A percentile compares a stretch with the other conserved stretches of the same genome.
These are phyloP conservation scores for Antrozous pallidus DNA, from an alignment of 2,797 vertebrate species.

Conservation along the genomic window DNA sequence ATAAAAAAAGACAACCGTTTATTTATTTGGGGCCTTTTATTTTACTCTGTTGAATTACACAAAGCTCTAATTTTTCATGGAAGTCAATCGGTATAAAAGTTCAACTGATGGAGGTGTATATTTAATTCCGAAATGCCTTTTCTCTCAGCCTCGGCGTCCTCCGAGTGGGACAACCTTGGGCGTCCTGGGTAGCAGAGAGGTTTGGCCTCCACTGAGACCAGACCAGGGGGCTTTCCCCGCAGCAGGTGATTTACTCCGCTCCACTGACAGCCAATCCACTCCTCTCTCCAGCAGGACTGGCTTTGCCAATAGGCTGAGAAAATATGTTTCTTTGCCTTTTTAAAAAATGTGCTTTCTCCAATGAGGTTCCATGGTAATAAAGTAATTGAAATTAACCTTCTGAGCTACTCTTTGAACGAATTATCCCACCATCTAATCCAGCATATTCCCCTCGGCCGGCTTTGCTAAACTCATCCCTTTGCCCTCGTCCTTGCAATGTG, in stretches of 20 bases:
- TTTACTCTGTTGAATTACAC: constrained; percentile 74
- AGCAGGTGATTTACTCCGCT: neutral
- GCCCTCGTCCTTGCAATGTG: accelerated
- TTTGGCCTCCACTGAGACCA: neutral
- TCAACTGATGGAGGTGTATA: constrained; percentile 53
- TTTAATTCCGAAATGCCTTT: constrained; percentile 70
- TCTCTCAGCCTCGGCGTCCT: constrained; percentile 19
- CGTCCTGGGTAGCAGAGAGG: neutral
- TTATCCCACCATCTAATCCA: neutral
- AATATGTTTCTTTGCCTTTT: constrained; percentile 28
- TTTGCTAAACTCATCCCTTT: neutral
- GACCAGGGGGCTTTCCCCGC: neutral
- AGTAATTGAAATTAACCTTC: constrained; percentile 48
- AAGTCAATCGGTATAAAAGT: constrained; percentile 66
- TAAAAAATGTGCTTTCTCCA: neutral
- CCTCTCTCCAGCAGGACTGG: neutral
- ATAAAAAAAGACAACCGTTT: constrained; percentile 74
- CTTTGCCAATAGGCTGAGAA: constrained; percentile 48
- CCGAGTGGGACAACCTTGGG: neutral
- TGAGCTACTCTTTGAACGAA: neutral
- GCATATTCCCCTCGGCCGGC: neutral
- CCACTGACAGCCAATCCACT: neutral
- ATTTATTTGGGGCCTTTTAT: constrained; percentile 75
- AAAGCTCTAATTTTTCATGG: constrained; percentile 70
- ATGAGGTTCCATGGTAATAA: neutral